phyloP scores from a whole-genome alignment of 53 echinoderm and acorn worm genomes.

The Arbacia lixula region DNA sequence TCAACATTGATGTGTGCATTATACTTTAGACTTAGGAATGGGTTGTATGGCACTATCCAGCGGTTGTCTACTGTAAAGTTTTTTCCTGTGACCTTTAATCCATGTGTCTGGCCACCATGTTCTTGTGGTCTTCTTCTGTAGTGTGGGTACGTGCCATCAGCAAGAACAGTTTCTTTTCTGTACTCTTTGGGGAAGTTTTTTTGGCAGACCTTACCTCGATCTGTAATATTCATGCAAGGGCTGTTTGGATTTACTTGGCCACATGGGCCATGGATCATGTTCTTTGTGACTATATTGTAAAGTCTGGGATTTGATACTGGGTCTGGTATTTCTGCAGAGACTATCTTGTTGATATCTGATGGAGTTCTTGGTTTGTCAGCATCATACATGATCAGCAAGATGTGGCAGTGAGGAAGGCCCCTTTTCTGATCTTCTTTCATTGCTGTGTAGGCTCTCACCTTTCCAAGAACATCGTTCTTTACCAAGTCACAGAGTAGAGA shows the following conservation, averaged over 20 bases:
- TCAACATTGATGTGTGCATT: constrained; percentile 63
- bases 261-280: constrained; percentile 51
- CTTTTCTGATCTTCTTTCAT: constrained; percentile 64
- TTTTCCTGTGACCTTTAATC: neutral
- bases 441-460: constrained; percentile 42
- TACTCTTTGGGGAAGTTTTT: constrained; percentile 26
- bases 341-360: constrained; percentile 34
- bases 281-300: constrained; percentile 8
- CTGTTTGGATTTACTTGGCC: neutral
- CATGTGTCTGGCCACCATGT: neutral
- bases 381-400: constrained; percentile 51
- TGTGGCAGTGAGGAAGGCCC: constrained; percentile 60
- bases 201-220: neutral
- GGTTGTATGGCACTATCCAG: constrained; percentile 64
- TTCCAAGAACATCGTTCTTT: constrained; percentile 48
- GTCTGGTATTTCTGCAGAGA: constrained; percentile 55
- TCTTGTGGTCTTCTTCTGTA: constrained; percentile 5
- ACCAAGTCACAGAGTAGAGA: constrained; percentile 43
- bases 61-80: constrained; percentile 10
- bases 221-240: constrained; percentile 55
- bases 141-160: neutral
- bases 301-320: constrained; percentile 6
- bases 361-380: constrained; percentile 38
- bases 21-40: constrained; percentile 2
- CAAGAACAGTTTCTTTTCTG: neutral